Base-by-base conservation (phyloP, 2,888 invertebrate species). In the Cyclophora punctaria region DNA sequence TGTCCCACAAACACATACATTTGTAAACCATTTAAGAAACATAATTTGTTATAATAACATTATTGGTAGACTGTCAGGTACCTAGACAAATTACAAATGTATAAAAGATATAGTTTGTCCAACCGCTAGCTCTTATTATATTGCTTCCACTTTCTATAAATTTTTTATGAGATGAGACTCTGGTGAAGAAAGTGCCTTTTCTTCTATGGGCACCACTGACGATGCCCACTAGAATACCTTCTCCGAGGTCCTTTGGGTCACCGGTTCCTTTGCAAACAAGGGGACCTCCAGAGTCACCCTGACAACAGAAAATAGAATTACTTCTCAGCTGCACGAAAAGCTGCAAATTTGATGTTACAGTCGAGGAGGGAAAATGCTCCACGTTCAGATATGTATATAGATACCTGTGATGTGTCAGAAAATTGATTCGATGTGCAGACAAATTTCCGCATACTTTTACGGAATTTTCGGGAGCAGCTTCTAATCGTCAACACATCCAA, bases 381-480 rank as follows among this genome's bases (percentile, higher is more conserved):
- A 20, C 20, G 20, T 1, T 20, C 20, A 20, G 20, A 20, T 20
- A n/a, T n/a, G n/a, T n/a, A 20, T 20, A 20, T 20, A 46, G 55
- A 45, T 53, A 72, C 82, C 68, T 73, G 63, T 7, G 62, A 63
- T 41, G 72, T 71, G 46, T 76, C 73, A 2, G 71, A 56, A 0
- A 62, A 1, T 33, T 3, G 7, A 37, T 56, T 55, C 2, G 67
- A 63, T 1, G 78, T 76, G 53, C 82, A 83, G 1, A 83, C 53
- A 50, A 75, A 79, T 4, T 49, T 43, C 1, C 45, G 51, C 80
- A 77, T 80, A 20, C 67, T 63, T 43, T 5, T 57, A 0, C 55
- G 43, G 58, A 71, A 70, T 7, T 60, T 43, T 5, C 0, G 45
- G 46, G 48, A 71, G 55, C 81, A 81, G 4, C 0, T 0, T 0